A percentile compares a stretch with the other conserved stretches of the same genome.
Conservation (phyloP, 2,797 vertebrate species). For the Aldrovandia affinis region DNA sequence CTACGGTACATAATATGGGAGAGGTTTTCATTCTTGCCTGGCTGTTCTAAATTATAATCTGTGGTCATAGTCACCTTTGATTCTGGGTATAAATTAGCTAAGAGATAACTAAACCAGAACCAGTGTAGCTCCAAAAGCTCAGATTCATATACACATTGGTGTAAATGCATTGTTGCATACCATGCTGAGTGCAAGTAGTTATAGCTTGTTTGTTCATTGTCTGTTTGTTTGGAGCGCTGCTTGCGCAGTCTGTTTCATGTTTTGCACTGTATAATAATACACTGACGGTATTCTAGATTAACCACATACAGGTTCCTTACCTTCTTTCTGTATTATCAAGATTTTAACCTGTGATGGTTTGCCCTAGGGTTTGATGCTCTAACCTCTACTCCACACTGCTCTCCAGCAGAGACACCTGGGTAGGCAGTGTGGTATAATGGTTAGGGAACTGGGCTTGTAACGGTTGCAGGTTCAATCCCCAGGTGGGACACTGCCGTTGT, state of each 20-base stretch:
- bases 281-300: not conserved
- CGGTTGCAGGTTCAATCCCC: too few relatives aligned
- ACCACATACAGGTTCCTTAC: not conserved
- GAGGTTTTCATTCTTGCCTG: too few relatives aligned
- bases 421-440: not conserved
- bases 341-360: not conserved
- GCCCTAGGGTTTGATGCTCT: not conserved
- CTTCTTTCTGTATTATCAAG: not conserved
- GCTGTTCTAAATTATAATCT: not conserved
- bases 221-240: not conserved
- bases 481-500: too few relatives aligned
- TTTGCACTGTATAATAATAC: not conserved
- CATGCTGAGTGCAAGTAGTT: not conserved
- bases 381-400: not conserved
- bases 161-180: not conserved
- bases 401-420: not conserved
- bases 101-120: too few relatives aligned
- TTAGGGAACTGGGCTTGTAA: too few relatives aligned
- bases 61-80: too few relatives aligned
- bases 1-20: too few relatives aligned
- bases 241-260: not conserved
- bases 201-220: not conserved
- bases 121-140: too few relatives aligned
- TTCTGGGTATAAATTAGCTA: too few relatives aligned
- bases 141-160: too few relatives aligned